Conservation (phyloP, 2,888 invertebrate genomes). For the Bombylius discolor region DNA sequence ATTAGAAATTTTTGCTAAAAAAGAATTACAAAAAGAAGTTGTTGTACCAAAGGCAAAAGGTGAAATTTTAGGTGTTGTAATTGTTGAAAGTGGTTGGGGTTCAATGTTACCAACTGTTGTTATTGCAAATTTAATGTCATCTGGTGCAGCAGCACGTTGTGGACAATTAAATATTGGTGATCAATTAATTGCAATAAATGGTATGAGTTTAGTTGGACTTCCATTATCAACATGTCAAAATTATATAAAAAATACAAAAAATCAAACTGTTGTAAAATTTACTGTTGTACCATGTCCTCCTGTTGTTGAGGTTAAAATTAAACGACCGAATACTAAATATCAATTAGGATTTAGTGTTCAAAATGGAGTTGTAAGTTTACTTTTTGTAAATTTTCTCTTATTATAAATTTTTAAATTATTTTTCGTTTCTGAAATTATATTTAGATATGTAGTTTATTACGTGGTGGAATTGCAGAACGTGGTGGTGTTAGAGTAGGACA, state of each 20-base stretch:
- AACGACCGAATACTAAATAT: constrained; percentile 97
- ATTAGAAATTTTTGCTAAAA: constrained; percentile 96
- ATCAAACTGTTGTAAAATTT: constrained; percentile 96
- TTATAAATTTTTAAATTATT: not conserved
- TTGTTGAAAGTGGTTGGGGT: constrained; percentile 99
- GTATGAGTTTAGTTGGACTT: constrained; percentile 92
- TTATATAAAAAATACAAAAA: constrained; percentile 97
- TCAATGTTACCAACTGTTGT: constrained; percentile 99
- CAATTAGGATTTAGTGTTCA: constrained; percentile 99
- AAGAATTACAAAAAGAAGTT: constrained; percentile 94
- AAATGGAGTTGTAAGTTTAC: constrained; percentile 80
- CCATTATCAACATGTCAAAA: constrained; percentile 97
- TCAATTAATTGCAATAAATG: constrained; percentile 98
- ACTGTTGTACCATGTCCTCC: constrained; percentile 99
- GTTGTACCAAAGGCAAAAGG: constrained; percentile 97
- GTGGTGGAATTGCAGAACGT: constrained; percentile 97
- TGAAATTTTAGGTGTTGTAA: constrained; percentile 95
- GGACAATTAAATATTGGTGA: constrained; percentile 98
- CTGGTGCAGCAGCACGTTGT: constrained; percentile 94
- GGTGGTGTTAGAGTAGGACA: constrained; percentile 98
- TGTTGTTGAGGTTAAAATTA: constrained; percentile 98
- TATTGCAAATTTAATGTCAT: constrained; percentile 92
- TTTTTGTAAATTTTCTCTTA: not conserved
- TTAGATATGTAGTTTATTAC: constrained; percentile 91
- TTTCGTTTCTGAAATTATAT: constrained; percentile 14